These are phyloP conservation scores for Takifugu ocellatus DNA, from an alignment of 2,797 vertebrate genomes.

Conservation along the genomic window DNA sequence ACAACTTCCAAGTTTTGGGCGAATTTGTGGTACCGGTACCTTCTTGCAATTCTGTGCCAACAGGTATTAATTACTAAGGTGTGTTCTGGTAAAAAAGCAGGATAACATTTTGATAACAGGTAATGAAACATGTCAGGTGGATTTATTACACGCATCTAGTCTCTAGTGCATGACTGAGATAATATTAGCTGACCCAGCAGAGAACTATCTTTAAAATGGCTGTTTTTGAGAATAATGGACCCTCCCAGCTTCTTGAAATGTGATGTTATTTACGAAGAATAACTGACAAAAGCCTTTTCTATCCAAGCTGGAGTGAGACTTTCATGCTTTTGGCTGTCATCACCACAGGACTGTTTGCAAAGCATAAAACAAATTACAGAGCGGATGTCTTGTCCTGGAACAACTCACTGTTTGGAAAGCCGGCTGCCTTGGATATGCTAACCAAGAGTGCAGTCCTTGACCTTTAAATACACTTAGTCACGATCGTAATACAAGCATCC, in stretches of 20 bases:
- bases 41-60: not conserved
- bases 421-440: not conserved
- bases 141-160: no score
- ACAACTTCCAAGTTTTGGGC: not conserved
- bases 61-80: no score
- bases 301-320: not conserved
- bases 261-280: no score
- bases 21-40: not conserved
- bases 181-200: no score
- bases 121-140: no score
- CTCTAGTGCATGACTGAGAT: no score
- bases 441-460: not conserved
- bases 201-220: no score
- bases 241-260: no score
- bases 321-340: constrained; percentile 1
- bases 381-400: constrained; percentile 43
- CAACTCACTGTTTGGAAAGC: constrained; percentile 28
- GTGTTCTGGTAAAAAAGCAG: no score
- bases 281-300: no score
- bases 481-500: not conserved
- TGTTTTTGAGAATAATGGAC: no score
- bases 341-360: constrained; percentile 16
- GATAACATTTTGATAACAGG: no score
- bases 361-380: constrained; percentile 21
- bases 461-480: constrained; percentile 1